Base-by-base conservation (phyloP, 1,140 invertebrate species). In the Cryptotermes secundus region DNA sequence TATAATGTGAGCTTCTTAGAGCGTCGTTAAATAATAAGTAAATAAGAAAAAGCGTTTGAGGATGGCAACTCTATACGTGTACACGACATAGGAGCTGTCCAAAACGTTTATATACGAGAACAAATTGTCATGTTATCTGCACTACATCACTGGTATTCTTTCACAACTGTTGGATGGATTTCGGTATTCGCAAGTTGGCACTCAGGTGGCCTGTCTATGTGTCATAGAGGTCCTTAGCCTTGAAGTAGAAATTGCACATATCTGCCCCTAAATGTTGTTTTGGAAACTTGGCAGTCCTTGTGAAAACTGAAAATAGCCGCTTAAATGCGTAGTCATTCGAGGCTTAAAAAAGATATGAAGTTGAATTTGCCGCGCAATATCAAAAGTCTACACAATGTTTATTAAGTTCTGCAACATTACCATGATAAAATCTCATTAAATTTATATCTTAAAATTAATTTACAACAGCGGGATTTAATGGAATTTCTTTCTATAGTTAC, bases 281-380 rank as follows among this genome's bases (percentile, higher is more conserved):
- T 72, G 59, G 59, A 14, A 72, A 72, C 59, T 72, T 72, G 59
- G 59, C 59, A 72, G n/a, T 14, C 26, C 1, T 72, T 72, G n/a
- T n/a, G 59, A 31, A 59, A 72, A 72, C 59, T 72, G 26, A 72
- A 72, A 72, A 72, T 72, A 72, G 59, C 59, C 59, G 31, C n/a
- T 31, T 31, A 72, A 31, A 14, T 72, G 59, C 59, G 59, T 72
- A 72, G 59, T 72, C 59, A 72, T 72, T 72, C 59, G 31, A 9
- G 26, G 19, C 59, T 31, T 72, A n/a, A 31, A 26, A 72, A n/a
- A 4, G 19, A 59, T 19, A 19, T 49, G 1, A 72, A n/a, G 31
- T 72, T 72, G 31, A 72, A 72, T 72, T 31, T 72, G 0, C 59
- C 59, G 59, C 59, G 26, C n/a, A 72, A 26, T 72, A 26, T 49